Evolutionary conservation across 2,888 invertebrate genomes (phyloP).

Genomic region (Heliconius erato): DNA sequence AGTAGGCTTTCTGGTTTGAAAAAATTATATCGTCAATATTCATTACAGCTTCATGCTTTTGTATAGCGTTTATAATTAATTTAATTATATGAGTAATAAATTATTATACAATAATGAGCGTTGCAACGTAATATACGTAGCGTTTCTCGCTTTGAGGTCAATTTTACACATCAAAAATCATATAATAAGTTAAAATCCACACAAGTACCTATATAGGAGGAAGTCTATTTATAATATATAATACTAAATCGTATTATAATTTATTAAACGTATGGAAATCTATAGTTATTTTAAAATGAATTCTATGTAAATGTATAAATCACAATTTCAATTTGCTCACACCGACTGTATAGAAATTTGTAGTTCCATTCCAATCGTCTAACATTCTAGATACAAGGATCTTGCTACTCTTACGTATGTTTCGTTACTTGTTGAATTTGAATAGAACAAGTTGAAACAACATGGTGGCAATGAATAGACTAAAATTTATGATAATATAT

Average conservation of each 20-base stretch:
- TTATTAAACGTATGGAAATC: conserved; percentile 18
- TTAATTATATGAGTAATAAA: background rate
- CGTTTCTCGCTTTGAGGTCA: background rate
- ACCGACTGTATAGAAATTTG: conserved; percentile 25
- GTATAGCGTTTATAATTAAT: conserved; percentile 7
- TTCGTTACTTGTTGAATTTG: conserved; percentile 25
- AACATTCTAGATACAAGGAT: conserved; percentile 30
- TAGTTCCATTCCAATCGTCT: conserved; percentile 19
- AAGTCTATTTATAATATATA: conserved; percentile 7
- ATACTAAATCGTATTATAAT: conserved; percentile 4
- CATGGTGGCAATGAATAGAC: background rate
- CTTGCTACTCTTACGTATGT: conserved; percentile 20
- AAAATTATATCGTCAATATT: background rate
- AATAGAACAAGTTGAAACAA: conserved; percentile 20
- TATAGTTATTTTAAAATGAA: conserved; percentile 18
- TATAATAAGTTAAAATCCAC: background rate
- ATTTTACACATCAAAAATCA: conserved; percentile 19
- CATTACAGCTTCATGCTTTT: background rate
- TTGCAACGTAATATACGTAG: background rate
- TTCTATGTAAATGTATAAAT: conserved; percentile 25
- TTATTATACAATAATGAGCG: background rate
- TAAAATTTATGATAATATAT: background rate
- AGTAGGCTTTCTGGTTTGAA: conserved; percentile 27
- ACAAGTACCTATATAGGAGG: background rate
- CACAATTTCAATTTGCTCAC: conserved; percentile 25